A percentile compares a stretch with the other conserved stretches of the same genome.
Evolutionary conservation across 2,113 vertebrate genomes (phyloP).

Genomic region (Zosterops pallidus): DNA sequence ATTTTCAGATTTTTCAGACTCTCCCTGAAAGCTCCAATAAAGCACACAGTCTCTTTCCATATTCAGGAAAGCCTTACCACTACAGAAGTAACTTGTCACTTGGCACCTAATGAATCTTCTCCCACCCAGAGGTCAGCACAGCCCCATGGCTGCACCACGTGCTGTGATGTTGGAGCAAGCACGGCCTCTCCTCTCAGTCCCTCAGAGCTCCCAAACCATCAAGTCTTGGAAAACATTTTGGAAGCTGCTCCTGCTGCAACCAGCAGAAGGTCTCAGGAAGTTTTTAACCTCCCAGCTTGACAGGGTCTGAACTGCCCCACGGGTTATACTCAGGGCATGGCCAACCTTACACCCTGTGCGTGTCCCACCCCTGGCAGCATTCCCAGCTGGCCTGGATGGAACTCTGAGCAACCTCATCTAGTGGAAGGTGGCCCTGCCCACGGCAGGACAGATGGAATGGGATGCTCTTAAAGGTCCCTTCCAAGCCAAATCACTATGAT

Average conservation of each 20-base stretch:
- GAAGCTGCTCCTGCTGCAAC: neutral
- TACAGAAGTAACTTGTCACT: neutral
- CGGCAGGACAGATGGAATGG: neutral
- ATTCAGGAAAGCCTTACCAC: neutral
- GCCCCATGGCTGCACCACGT: neutral
- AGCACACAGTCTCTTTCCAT: neutral
- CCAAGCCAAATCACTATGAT: neutral
- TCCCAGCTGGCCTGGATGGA: neutral
- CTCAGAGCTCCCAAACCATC: neutral
- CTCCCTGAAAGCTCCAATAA: neutral
- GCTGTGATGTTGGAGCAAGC: neutral
- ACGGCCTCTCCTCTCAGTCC: neutral
- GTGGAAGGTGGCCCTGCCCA: neutral
- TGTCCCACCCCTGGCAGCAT: neutral
- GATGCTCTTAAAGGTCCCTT: neutral
- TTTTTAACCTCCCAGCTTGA: neutral
- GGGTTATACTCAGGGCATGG: too few relatives aligned
- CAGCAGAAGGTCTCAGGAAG: neutral
- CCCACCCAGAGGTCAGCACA: neutral
- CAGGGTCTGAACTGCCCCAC: accelerated
- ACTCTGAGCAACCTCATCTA: neutral
- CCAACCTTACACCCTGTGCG: accelerated
- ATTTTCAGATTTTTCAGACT: neutral
- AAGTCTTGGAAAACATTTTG: neutral
- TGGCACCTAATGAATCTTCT: neutral